A percentile compares a stretch with the other conserved stretches of the same genome.
phyloP scores from a whole-genome alignment of 1,140 invertebrate species.

The Orius insidiosus region DNA sequence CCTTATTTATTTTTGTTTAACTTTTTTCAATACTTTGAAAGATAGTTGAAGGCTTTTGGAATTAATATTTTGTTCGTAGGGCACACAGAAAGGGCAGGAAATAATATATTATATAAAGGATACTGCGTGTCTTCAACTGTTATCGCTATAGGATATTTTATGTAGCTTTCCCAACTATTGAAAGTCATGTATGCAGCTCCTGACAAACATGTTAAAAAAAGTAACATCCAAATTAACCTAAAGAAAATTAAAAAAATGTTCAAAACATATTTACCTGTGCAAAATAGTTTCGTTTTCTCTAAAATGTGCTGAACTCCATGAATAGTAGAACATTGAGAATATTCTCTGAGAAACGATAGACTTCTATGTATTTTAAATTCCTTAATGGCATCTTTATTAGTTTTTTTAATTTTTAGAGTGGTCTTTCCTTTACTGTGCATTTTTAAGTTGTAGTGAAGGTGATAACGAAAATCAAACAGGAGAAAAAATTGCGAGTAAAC shows the following conservation, averaged over 20 bases:
- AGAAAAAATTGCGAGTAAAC: no score
- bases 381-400: no score
- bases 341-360: conserved; percentile 11
- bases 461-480: no score
- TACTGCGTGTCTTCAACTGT: conserved; percentile 22
- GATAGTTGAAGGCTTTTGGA: conserved; percentile 18
- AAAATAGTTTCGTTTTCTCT: conserved; percentile 17
- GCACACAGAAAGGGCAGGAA: conserved; percentile 23
- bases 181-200: conserved; percentile 17
- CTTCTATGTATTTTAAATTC: neutral
- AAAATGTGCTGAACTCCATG: conserved; percentile 20
- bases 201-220: conserved; percentile 18
- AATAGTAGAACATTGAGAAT: conserved; percentile 18
- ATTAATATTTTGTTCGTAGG: conserved; percentile 21
- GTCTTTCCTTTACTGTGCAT: no score
- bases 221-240: conserved; percentile 16
- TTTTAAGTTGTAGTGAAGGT: no score
- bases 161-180: conserved; percentile 19
- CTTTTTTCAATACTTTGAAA: conserved; percentile 14
- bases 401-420: no score
- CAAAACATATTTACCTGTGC: conserved; percentile 17
- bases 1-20: neutral
- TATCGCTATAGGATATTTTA: conserved; percentile 18
- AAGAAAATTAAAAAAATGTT: conserved; percentile 3
- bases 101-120: conserved; percentile 21